phyloP scores from a whole-genome alignment of 2,797 vertebrate species.

The Coilia nasus region DNA sequence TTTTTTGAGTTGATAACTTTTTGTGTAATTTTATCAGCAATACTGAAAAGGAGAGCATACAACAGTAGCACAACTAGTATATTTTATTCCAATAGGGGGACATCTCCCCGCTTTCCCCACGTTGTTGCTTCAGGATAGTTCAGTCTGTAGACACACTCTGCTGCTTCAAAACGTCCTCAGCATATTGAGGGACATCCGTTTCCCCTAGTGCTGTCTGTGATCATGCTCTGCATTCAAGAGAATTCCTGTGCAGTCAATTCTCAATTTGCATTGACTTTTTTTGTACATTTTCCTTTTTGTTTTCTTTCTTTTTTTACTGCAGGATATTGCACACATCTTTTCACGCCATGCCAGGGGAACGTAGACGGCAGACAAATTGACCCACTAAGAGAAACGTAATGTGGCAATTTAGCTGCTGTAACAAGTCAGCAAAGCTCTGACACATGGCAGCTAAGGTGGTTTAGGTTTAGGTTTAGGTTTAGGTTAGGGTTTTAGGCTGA shows the following conservation, averaged over 20 bases:
- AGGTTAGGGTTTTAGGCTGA: background rate
- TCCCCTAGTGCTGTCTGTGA: background rate
- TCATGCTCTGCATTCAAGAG: conserved; percentile 6
- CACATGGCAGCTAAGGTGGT: background rate
- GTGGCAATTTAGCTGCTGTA: background rate
- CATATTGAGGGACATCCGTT: background rate
- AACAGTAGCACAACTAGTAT: conserved; percentile 40
- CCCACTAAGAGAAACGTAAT: background rate
- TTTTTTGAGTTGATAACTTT: conserved; percentile 23
- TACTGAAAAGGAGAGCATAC: conserved; percentile 38
- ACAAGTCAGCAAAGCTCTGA: background rate
- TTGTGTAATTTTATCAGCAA: conserved; percentile 35
- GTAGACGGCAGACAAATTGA: background rate
- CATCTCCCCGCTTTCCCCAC: background rate
- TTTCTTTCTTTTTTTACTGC: background rate
- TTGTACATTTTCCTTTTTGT: background rate
- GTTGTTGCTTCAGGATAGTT: conserved; percentile 8
- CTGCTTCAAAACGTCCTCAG: background rate
- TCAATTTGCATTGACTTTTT: background rate
- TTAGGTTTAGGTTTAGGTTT: background rate
- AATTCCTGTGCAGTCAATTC: background rate
- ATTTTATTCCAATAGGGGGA: conserved; percentile 35
- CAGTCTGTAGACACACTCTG: background rate
- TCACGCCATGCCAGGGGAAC: background rate
- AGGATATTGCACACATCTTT: background rate